These are phyloP conservation scores for Erythrolamprus reginae DNA, from an alignment of 2,113 vertebrate species.

Conservation along the genomic window DNA sequence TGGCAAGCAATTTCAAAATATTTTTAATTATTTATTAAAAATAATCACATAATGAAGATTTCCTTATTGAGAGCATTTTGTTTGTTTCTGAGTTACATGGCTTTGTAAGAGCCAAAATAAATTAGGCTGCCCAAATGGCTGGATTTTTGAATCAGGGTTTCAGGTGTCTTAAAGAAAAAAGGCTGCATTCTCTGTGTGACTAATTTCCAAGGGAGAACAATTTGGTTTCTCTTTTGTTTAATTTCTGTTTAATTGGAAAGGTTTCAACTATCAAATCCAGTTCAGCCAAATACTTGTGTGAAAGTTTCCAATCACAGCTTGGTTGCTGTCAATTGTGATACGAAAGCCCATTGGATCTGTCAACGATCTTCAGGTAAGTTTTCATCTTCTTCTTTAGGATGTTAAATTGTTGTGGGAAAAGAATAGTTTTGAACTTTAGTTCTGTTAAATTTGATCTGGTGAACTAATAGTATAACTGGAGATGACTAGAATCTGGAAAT, in stretches of 20 bases:
- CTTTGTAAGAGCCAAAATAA: neutral
- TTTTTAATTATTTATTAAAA: neutral
- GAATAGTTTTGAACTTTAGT: neutral
- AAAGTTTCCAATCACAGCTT: conserved; percentile 17
- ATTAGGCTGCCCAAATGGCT: neutral
- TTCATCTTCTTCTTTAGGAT: neutral
- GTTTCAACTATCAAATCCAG: neutral
- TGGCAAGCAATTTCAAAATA: neutral
- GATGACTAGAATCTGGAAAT: neutral
- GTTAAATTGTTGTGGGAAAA: neutral
- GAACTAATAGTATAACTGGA: neutral
- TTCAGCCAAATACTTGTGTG: conserved; percentile 15
- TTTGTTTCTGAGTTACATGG: neutral
- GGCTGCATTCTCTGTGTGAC: neutral
- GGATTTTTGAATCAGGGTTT: neutral
- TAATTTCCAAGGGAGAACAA: neutral
- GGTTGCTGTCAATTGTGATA: neutral
- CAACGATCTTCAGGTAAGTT: conserved; percentile 8
- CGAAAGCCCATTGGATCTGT: conserved; percentile 25
- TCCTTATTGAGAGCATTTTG: neutral
- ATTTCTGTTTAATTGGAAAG: conserved; percentile 11
- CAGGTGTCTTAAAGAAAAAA: neutral
- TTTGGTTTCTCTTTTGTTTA: neutral
- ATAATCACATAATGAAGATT: neutral
- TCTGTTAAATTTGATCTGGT: neutral